Conservation (phyloP, 2,113 vertebrate species). For the Mobula hypostoma region DNA sequence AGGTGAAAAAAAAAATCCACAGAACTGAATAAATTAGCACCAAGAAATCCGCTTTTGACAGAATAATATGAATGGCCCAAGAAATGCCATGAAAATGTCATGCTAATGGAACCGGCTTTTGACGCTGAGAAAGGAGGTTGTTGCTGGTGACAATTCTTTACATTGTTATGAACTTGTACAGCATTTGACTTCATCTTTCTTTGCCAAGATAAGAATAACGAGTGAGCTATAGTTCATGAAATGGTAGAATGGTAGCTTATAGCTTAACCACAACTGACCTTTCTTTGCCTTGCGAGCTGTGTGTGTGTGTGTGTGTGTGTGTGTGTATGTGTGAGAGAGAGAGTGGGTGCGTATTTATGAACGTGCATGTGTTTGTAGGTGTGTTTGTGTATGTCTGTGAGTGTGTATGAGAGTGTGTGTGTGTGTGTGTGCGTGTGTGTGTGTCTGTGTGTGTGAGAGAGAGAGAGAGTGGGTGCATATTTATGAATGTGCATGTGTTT, state of each 20-base stretch:
- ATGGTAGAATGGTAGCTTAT: not conserved
- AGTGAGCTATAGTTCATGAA: not conserved
- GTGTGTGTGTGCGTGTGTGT: too few species aligned
- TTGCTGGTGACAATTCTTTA: not conserved
- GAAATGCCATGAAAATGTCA: not conserved
- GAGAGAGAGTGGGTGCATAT: too few species aligned
- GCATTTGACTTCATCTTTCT: not conserved
- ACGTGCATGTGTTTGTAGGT: too few species aligned
- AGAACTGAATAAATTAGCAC: not conserved
- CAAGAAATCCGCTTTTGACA: not conserved
- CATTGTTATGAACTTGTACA: not conserved
- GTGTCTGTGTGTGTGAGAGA: too few species aligned
- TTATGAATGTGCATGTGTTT: too few species aligned
- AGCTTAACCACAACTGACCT: not conserved
- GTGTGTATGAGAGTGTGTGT: too few species aligned
- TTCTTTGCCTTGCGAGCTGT: too few species aligned
- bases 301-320: not conserved
- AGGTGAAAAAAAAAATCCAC: not conserved
- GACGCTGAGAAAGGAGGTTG: not conserved
- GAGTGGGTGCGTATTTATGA: too few species aligned
- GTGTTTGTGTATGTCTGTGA: too few species aligned
- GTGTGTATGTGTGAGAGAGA: too few species aligned
- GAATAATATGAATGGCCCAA: not conserved
- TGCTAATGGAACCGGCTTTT: not conserved
- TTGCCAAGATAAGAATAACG: not conserved